Evolutionary conservation across 2,113 vertebrate genomes (phyloP), one percentile per base, ranked within the genome.

Genomic region (Peromyscus maniculatus): DNA sequence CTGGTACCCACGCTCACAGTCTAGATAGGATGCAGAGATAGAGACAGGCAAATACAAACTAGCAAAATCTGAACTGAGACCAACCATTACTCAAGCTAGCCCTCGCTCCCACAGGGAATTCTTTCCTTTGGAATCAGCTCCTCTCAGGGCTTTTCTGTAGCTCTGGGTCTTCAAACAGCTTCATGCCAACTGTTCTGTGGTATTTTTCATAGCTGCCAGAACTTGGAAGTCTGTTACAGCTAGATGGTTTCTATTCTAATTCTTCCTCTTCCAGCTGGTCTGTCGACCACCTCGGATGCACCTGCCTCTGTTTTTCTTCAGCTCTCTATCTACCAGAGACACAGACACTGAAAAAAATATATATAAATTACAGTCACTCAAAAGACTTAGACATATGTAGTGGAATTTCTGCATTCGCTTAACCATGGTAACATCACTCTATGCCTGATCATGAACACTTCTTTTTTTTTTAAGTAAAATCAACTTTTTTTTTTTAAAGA

Each of bases 61-160:
- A 39, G 46, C 0, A 0, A 64, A 24, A 8, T 3, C 9, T 77
- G 46, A 43, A 49, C 67, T 33, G 5, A 74, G 72, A 87, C 87
- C 89, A 57, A 19, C 91, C 75, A 80, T 33, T 36, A 36, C 82
- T 79, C 78, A 74, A 87, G 88, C 24, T 7, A 95, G 72, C 78
- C 78, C 94, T 28, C 11, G 72, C 74, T 69, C 62, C 46, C 87
- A 7, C 77, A 22, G 93, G 87, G 91, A 84, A 79, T 88, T 93
- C 91, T 87, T 89, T 77, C 59, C n/a, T 59, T 90, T 43, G n/a
- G 52, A 95, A 87, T 36, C 43, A 2, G 59, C 84, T 78, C 39
- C 80, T 93, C 87, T 39, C 33, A 19, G 55, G 78, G 64, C 57
- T 72, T 80, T 66, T 74, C 71, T 69, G 39, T 5, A 31, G 82